phyloP scores from a whole-genome alignment of 2,797 vertebrate species.

The Lithobates sylvaticus region DNA sequence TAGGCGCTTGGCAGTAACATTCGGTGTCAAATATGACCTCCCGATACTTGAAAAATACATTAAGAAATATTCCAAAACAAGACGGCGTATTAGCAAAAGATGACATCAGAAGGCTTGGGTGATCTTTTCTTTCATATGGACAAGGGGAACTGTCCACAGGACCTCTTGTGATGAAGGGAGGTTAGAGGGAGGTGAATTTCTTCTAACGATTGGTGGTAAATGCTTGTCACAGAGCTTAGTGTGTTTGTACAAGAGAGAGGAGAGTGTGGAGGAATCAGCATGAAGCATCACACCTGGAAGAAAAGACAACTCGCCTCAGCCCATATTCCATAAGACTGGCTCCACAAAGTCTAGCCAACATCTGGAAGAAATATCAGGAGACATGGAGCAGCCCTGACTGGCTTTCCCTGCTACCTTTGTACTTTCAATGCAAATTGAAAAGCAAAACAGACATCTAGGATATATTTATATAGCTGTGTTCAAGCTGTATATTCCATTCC shows the following conservation, averaged over 20 bases:
- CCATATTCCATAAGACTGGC: slow-evolving; percentile 87
- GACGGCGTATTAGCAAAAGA: slow-evolving; percentile 65
- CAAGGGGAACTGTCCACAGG: slow-evolving; percentile 69
- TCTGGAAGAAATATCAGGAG: slow-evolving; percentile 98
- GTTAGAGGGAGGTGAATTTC: slow-evolving; percentile 73
- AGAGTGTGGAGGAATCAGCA: slow-evolving; percentile 90
- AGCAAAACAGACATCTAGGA: slow-evolving; percentile 88
- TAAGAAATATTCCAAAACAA: slow-evolving; percentile 65
- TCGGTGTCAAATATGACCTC: slow-evolving; percentile 71
- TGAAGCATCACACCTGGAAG: slow-evolving; percentile 99
- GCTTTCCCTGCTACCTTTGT: slow-evolving; percentile 82
- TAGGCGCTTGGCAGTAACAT: slow-evolving; percentile 67
- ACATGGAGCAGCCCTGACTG: slow-evolving; percentile 82
- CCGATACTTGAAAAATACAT: slow-evolving; percentile 68
- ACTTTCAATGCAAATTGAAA: slow-evolving; percentile 85
- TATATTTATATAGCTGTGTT: slow-evolving; percentile 87
- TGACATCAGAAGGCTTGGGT: slow-evolving; percentile 59
- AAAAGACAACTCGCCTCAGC: slow-evolving; percentile 91
- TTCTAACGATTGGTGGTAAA: slow-evolving; percentile 75
- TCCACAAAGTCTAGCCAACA: slow-evolving; percentile 99
- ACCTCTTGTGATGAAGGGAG: slow-evolving; percentile 65
- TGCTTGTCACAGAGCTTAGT: slow-evolving; percentile 78
- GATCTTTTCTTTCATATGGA: slow-evolving; percentile 73
- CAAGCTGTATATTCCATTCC: slow-evolving; percentile 82
- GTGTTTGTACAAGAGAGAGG: slow-evolving; percentile 91